Percentiles rank a stretch among this genome's conserved stretches.
phyloP scores from a whole-genome alignment of 2,888 invertebrate species.

The Brachyopa scutellaris region DNA sequence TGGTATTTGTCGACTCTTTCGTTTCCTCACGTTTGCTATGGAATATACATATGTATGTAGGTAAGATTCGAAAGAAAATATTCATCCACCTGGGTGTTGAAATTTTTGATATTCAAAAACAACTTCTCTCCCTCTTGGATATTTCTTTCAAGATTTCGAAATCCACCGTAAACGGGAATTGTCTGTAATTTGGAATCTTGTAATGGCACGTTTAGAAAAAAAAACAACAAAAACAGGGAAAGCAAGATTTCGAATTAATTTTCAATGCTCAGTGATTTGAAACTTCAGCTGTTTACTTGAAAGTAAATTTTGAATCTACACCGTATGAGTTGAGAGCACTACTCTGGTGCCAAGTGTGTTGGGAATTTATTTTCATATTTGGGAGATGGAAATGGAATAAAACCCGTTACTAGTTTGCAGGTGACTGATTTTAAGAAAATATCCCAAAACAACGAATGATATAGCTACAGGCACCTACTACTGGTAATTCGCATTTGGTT shows the following conservation, averaged over 20 bases:
- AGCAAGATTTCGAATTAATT: not conserved
- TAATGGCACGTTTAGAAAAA: constrained; percentile 30
- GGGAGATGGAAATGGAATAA: no score
- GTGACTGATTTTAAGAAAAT: no score
- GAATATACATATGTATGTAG: no score
- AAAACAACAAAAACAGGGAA: not conserved
- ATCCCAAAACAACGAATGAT: no score
- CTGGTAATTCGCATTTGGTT: no score
- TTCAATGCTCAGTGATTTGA: not conserved
- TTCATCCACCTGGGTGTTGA: constrained; percentile 37
- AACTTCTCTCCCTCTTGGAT: constrained; percentile 8
- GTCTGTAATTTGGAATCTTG: constrained; percentile 33
- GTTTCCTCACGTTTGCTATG: not conserved
- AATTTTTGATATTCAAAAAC: constrained; percentile 13
- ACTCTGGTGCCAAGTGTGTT: no score
- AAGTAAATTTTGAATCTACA: not conserved
- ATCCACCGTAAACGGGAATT: constrained; percentile 17
- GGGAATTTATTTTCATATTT: no score
- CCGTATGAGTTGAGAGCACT: no score
- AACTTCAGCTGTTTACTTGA: constrained; percentile 19
- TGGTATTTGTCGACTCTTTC: constrained; percentile 25
- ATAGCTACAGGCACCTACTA: no score
- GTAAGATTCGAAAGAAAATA: not conserved
- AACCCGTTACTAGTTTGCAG: no score
- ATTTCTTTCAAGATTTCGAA: not conserved